Conservation (phyloP, 2,888 invertebrate species). For the Leuctra nigra region DNA sequence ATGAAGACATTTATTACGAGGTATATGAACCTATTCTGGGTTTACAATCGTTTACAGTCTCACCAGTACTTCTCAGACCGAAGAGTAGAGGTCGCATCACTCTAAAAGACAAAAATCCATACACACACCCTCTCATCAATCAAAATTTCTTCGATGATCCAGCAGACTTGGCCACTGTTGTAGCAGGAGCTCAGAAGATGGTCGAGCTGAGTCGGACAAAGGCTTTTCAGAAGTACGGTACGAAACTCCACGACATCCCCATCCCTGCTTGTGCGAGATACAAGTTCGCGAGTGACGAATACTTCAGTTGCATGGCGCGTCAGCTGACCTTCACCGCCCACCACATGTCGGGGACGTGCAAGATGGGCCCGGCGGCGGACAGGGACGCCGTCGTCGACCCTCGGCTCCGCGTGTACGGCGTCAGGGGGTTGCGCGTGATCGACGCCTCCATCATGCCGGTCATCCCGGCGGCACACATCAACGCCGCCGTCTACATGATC, state of each 20-base stretch:
- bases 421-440: slow-evolving; percentile 61
- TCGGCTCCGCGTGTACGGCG: slow-evolving; percentile 56
- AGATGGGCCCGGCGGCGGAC: slow-evolving; percentile 54
- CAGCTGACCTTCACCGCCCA: slow-evolving; percentile 64
- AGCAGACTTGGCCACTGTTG: slow-evolving; percentile 35
- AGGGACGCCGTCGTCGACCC: slow-evolving; percentile 58
- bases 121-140: slow-evolving; percentile 61
- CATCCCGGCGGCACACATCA: slow-evolving; percentile 69
- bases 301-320: slow-evolving; percentile 60
- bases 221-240: slow-evolving; percentile 50
- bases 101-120: slow-evolving; percentile 64
- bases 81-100: slow-evolving; percentile 60
- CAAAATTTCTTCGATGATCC: slow-evolving; percentile 72
- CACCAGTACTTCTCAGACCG: slow-evolving; percentile 66
- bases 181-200: slow-evolving; percentile 47
- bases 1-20: slow-evolving; percentile 40
- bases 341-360: slow-evolving; percentile 60
- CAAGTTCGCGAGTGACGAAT: slow-evolving; percentile 56
- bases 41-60: slow-evolving; percentile 42
- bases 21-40: slow-evolving; percentile 42
- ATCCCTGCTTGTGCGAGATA: slow-evolving; percentile 52
- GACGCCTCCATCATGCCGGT: slow-evolving; percentile 76
- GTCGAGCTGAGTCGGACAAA: slow-evolving; percentile 44
- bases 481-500: slow-evolving; percentile 72
- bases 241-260: slow-evolving; percentile 47